Evolutionary conservation across 2,888 invertebrate genomes (phyloP).

Genomic region (Leptinotarsa haldemani): DNA sequence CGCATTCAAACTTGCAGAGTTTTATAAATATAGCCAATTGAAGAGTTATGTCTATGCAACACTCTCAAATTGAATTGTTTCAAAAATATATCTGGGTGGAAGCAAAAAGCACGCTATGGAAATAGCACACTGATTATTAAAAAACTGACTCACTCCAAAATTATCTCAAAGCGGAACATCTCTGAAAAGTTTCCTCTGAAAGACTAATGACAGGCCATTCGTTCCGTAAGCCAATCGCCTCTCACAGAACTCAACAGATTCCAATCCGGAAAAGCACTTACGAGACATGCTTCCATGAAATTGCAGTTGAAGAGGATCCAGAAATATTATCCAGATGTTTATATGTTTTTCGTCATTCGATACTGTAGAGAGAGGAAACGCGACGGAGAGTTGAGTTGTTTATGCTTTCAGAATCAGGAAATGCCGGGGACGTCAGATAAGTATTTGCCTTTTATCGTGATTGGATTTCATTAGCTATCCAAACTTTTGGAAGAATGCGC

Average conservation of each 20-base stretch:
- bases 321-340: slow-evolving; percentile 11
- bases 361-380: background rate
- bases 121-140: background rate
- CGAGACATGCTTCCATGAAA: background rate
- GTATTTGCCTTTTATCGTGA: slow-evolving; percentile 10
- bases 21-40: no score
- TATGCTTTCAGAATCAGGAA: background rate
- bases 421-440: background rate
- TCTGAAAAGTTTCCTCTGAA: background rate
- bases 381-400: background rate
- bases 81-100: no score
- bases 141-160: background rate
- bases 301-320: background rate
- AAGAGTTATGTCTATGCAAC: no score
- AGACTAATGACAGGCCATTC: background rate
- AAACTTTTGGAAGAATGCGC: background rate
- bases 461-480: background rate
- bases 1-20: no score
- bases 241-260: slow-evolving; percentile 16
- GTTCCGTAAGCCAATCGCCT: background rate
- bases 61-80: no score
- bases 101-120: no score
- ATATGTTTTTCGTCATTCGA: slow-evolving; percentile 3
- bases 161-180: background rate
- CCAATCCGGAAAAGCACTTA: slow-evolving; percentile 1